phyloP scores from a whole-genome alignment of 2,797 vertebrate species.

The Clarias laeviceps region DNA sequence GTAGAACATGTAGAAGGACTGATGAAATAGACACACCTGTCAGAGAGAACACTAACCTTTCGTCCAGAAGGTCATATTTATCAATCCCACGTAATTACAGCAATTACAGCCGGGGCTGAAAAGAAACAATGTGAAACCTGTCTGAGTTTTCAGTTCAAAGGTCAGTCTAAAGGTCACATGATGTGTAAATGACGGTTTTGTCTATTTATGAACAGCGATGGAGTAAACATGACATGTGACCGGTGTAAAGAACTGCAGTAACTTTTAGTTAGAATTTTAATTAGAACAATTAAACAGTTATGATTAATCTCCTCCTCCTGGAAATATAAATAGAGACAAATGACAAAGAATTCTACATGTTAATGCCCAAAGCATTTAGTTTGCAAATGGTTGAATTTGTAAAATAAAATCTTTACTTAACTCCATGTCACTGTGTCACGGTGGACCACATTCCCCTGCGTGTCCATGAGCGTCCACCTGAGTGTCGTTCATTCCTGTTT shows the following conservation, averaged over 20 bases:
- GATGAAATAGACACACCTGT: neutral
- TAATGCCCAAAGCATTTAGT: neutral
- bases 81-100: constrained; percentile 23
- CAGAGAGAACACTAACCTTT: constrained; percentile 18
- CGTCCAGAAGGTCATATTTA: constrained; percentile 29
- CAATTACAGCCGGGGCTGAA: constrained; percentile 18
- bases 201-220: neutral
- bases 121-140: constrained; percentile 9
- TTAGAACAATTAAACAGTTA: too few species aligned
- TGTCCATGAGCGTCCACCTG: too few species aligned
- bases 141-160: constrained; percentile 10
- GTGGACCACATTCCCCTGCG: too few species aligned
- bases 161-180: constrained; percentile 2
- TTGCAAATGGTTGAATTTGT: neutral
- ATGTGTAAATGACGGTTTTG: constrained; percentile 14
- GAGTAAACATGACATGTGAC: neutral
- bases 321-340: neutral
- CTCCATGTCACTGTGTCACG: too few species aligned
- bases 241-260: neutral
- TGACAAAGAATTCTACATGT: neutral
- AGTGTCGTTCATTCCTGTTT: too few species aligned
- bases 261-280: too few species aligned
- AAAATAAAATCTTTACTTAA: too few species aligned
- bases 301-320: too few species aligned
- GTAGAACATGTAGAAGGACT: neutral